Evolutionary conservation across 2,888 invertebrate species (phyloP), one percentile per base, ranked within the genome.

Genomic region (Horisme vitalbata): DNA sequence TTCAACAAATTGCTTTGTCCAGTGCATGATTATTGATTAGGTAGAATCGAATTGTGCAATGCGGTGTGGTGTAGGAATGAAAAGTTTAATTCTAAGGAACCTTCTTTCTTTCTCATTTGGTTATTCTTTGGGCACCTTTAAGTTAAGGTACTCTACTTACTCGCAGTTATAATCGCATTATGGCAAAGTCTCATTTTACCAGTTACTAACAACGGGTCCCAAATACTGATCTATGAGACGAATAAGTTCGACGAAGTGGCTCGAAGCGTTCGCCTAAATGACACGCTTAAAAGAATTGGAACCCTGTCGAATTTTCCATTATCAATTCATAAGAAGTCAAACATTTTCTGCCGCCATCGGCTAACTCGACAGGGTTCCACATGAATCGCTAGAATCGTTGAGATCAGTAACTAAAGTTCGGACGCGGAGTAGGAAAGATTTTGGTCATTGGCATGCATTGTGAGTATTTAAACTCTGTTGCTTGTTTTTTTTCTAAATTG

Each of bases 211-310:
- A 70, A 75, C 43, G 72, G 80, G 79, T 80, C 79, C 79, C 80
- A 75, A 71, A 61, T 73, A 77, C 79, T 68, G 67, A 71, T 78
- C 68, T 79, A 81, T 81, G 83, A 83, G 82, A 80, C 73, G 78
- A 76, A 79, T 74, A 49, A 75, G 79, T 77, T 73, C 75, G 81
- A 79, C 80, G 75, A 81, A n/a, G 78, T 79, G 83, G 71, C 71
- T 66, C 75, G 73, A 81, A 80, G 83, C 84, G 75, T 76, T 80
- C 68, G 81, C 82, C 79, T 83, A 79, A 78, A 81, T 79, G 75
- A 75, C 43, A 41, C 46, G 46, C 52, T 34, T 27, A 24, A 38
- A 38, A 44, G 21, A 35, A 38, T 41, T 52, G 50, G 55, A 51
- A 57, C 45, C 53, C 55, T 50, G 28, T 47, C 48, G 37, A 10